phyloP scores from a whole-genome alignment of 2,113 vertebrate genomes.

The Gobius niger region DNA sequence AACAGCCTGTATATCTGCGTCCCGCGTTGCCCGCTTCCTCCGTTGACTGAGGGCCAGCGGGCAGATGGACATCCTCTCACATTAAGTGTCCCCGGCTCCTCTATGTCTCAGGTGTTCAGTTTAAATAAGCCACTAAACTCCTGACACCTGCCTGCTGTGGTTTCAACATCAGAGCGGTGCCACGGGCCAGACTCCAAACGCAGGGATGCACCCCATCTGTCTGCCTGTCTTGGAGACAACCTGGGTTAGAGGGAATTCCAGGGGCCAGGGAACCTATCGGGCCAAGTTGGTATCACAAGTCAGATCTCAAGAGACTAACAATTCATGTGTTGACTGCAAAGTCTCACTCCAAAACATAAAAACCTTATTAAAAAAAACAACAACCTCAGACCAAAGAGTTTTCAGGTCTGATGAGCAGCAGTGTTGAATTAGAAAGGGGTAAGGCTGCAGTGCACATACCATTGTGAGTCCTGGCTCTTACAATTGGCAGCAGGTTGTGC shows the following conservation, averaged over 20 bases:
- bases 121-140: conserved; percentile 6
- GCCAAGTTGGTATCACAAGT: background rate
- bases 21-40: background rate
- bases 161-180: background rate
- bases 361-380: background rate
- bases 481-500: no score
- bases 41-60: conserved; percentile 5
- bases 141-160: background rate
- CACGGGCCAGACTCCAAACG: background rate
- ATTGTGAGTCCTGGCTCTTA: no score
- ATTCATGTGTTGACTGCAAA: background rate
- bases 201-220: background rate
- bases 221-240: background rate
- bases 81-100: background rate
- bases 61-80: background rate
- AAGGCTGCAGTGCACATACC: no score
- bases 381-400: no score
- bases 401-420: no score
- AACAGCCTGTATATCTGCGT: conserved; percentile 32
- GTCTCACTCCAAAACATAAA: background rate
- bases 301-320: background rate
- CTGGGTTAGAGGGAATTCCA: background rate
- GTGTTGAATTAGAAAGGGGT: no score
- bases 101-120: background rate
- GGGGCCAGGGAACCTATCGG: background rate